Percentiles rank a stretch among this genome's conserved stretches.
These are phyloP conservation scores for Laspeyria flexula DNA, from an alignment of 2,888 invertebrate genomes.

Conservation along the genomic window DNA sequence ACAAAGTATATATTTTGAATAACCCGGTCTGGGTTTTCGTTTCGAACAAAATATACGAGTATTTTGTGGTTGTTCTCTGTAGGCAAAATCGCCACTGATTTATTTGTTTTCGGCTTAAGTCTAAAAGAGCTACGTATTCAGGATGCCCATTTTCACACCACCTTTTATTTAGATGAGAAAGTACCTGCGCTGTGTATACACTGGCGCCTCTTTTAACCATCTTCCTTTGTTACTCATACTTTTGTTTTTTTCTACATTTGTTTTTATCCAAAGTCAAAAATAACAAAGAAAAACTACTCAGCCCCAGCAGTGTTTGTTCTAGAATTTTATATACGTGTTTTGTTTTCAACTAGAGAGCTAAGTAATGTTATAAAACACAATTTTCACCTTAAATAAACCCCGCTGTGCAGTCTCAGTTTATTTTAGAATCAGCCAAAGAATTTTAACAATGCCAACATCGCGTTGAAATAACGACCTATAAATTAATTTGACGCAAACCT, in stretches of 20 bases:
- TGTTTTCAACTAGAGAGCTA: not conserved
- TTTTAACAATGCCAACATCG: slow-evolving; percentile 31
- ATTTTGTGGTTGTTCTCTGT: slow-evolving; percentile 7
- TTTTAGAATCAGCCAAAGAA: slow-evolving; percentile 25
- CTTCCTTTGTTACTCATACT: slow-evolving; percentile 35
- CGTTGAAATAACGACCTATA: slow-evolving; percentile 42
- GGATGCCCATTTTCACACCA: slow-evolving; percentile 37
- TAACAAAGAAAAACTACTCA: slow-evolving; percentile 22
- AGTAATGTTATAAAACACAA: no score
- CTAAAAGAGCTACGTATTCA: slow-evolving; percentile 36
- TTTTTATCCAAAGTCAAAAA: slow-evolving; percentile 26
- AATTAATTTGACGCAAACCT: slow-evolving; percentile 49
- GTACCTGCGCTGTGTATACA: slow-evolving; percentile 33
- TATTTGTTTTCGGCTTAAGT: slow-evolving; percentile 44
- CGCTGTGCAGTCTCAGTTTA: slow-evolving; percentile 1
- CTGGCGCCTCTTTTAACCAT: slow-evolving; percentile 23
- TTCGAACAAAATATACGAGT: slow-evolving; percentile 4
- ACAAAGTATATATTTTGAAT: not conserved
- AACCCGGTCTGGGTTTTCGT: slow-evolving; percentile 1
- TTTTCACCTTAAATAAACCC: not conserved
- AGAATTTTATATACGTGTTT: slow-evolving; percentile 18
- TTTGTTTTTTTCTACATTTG: slow-evolving; percentile 39
- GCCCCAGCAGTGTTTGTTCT: slow-evolving; percentile 21
- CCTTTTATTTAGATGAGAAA: slow-evolving; percentile 46
- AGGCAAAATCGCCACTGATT: slow-evolving; percentile 28